Percentiles rank a stretch among this genome's conserved stretches.
Conservation (phyloP, 2,113 vertebrate species). For the Scomber japonicus region DNA sequence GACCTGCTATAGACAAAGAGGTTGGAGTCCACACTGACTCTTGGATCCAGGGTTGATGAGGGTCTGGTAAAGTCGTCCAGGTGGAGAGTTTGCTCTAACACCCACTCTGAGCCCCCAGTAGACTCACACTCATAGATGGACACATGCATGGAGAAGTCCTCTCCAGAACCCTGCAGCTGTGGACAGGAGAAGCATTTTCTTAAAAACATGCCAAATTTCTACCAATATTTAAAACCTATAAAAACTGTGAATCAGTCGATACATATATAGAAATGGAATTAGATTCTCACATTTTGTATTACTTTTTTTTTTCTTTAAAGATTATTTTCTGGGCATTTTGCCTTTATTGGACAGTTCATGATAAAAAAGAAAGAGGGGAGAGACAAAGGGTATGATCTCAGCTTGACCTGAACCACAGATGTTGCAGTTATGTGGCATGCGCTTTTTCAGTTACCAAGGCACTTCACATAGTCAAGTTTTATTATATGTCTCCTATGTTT, state of each 20-base stretch:
- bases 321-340: too few species aligned
- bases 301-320: too few species aligned
- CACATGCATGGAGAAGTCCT: constrained; percentile 98
- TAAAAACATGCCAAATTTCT: not conserved
- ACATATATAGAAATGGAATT: not conserved
- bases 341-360: too few species aligned
- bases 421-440: too few species aligned
- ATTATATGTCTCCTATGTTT: too few species aligned
- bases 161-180: constrained; percentile 55
- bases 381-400: too few species aligned
- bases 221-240: not conserved
- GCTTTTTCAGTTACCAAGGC: too few species aligned
- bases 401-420: too few species aligned
- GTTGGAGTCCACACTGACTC: constrained; percentile 97
- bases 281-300: not conserved
- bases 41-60: constrained; percentile 91
- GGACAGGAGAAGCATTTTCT: not conserved
- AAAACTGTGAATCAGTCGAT: not conserved
- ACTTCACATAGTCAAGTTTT: too few species aligned
- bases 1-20: constrained; percentile 98
- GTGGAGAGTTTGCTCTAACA: constrained; percentile 96
- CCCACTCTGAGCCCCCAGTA: constrained; percentile 98
- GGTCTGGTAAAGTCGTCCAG: constrained; percentile 94
- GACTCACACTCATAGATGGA: constrained; percentile 99
- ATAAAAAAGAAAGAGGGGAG: too few species aligned